Base-by-base conservation (phyloP, 1,140 invertebrate genomes). In the Trachelipus rathkii region DNA sequence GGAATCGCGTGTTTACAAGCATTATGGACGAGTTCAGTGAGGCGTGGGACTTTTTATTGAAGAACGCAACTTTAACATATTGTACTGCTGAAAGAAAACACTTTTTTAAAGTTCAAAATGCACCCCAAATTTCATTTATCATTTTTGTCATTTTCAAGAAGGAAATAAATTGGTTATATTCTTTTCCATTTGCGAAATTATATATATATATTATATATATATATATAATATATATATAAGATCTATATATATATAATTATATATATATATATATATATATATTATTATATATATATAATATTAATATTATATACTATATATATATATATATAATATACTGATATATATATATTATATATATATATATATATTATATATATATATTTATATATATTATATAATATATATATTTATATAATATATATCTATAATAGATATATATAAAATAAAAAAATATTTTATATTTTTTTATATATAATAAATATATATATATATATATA, bases 51-150 rank as follows among this genome's bases (percentile, higher is more conserved):
- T 33, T 33, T 33, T 1, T 33, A 33, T 53, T 19, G 45, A 21
- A 23, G 43, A 73, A 19, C 45, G 84, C 33, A 82, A 83, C 71
- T 85, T 79, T 15, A 86, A 82, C 21, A 82, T 72, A 73, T 82
- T 83, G 69, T 76, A 33, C 33, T 33, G 33, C 6, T 33, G 33
- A 33, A 33, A 33, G 33, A 33, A 33, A 33, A 33, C 79, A 8
- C 77, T 77, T 67, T 78, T 73, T 71, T 84, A 83, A 66, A 78
- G 46, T 33, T 84, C 80, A 15, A 83, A 83, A 10, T 84, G 74
- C 44, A 83, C 79, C 83, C 84, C 85, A 23, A 72, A 84, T 82
- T 43, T 84, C 74, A 76, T 83, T 84, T 77, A 73, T 73, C 72
- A 73, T 73, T 23, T 53, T 21, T 83, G 80, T 77, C 79, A 33